Conservation (phyloP, 64 coral and sea anemone species). For the Stylophora pistillata region DNA sequence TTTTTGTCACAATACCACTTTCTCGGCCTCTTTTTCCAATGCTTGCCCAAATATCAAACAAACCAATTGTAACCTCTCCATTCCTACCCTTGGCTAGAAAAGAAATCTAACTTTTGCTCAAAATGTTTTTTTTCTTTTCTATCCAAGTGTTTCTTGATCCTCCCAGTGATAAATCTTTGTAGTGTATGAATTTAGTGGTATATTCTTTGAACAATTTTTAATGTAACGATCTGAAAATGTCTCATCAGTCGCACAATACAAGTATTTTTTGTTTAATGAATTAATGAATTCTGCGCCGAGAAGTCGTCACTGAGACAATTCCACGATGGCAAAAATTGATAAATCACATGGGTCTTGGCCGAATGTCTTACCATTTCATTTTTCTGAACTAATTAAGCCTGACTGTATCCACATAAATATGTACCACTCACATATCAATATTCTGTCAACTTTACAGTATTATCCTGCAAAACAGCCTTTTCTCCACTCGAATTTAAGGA, state of each 20-base stretch:
- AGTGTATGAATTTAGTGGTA: not conserved
- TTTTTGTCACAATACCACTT: too few species aligned
- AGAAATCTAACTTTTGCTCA: not conserved
- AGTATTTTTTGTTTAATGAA: not conserved
- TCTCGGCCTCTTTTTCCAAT: too few species aligned
- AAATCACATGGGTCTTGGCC: not conserved
- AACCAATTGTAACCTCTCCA: too few species aligned
- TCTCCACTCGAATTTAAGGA: not conserved
- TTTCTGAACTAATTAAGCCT: not conserved
- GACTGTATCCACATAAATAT: constrained; percentile 1
- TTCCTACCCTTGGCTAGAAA: not conserved
- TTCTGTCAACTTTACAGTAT: not conserved
- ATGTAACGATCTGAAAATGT: not conserved
- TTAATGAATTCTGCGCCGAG: constrained; percentile 12
- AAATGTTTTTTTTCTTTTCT: not conserved
- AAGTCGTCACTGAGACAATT: not conserved
- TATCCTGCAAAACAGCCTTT: not conserved
- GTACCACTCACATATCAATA: not conserved
- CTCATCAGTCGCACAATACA: not conserved
- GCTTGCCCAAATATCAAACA: too few species aligned
- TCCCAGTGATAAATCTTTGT: not conserved
- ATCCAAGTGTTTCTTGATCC: not conserved
- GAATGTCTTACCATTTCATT: not conserved
- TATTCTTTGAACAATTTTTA: not conserved
- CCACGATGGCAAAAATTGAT: not conserved